Evolutionary conservation across 2,888 invertebrate species (phyloP).

Genomic region (Hylaea fasciaria): DNA sequence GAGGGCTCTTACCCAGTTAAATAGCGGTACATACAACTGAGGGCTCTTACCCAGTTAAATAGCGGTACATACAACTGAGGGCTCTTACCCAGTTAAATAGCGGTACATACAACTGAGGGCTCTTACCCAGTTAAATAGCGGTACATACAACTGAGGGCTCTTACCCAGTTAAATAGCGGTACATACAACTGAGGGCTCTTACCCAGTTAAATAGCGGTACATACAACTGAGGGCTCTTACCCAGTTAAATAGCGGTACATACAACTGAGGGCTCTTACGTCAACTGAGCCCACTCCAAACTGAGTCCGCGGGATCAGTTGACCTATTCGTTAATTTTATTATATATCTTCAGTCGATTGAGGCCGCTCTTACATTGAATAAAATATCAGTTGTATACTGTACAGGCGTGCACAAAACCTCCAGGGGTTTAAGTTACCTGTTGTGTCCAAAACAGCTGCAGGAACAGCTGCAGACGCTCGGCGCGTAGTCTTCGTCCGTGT

Average conservation of each 20-base stretch:
- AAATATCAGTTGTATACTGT: too few relatives aligned
- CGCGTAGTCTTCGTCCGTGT: slow-evolving; percentile 76
- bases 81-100: slow-evolving; percentile 7
- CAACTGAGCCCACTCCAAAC: too few relatives aligned
- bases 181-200: slow-evolving; percentile 8
- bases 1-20: slow-evolving; percentile 13
- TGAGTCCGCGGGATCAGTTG: too few relatives aligned
- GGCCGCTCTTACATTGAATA: too few relatives aligned
- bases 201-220: slow-evolving; percentile 6
- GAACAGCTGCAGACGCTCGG: slow-evolving; percentile 81
- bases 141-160: slow-evolving; percentile 9
- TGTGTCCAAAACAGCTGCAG: slow-evolving; percentile 78
- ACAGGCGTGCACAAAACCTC: too few relatives aligned
- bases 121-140: slow-evolving; percentile 4
- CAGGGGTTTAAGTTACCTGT: too few relatives aligned
- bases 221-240: slow-evolving; percentile 10
- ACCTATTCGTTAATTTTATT: too few relatives aligned
- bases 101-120: slow-evolving; percentile 7
- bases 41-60: slow-evolving; percentile 13
- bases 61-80: slow-evolving; percentile 6
- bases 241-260: slow-evolving; percentile 6
- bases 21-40: slow-evolving; percentile 5
- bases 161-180: slow-evolving; percentile 6
- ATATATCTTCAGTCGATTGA: too few relatives aligned
- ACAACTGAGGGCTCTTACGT: slow-evolving; percentile 9